Conservation (phyloP, 2,113 vertebrate species). For the Nothocercus nigrocapillus region DNA sequence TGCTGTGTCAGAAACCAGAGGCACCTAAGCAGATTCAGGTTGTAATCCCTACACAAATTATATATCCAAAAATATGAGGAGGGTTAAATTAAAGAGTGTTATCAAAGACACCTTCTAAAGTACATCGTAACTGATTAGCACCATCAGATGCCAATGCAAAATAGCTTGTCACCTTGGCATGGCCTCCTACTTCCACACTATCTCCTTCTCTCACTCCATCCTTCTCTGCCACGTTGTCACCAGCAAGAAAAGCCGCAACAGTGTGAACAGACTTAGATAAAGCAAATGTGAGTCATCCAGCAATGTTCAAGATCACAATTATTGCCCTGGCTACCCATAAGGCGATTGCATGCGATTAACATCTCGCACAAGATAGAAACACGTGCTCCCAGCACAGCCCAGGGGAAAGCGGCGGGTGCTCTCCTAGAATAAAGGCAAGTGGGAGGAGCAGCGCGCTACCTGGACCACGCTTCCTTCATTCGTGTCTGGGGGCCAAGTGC, state of each 20-base stretch:
- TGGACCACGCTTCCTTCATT: background rate
- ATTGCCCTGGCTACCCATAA: background rate
- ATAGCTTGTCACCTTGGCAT: background rate
- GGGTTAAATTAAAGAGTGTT: constrained; percentile 1
- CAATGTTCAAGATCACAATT: constrained; percentile 37
- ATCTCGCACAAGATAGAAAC: background rate
- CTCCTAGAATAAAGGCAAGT: background rate
- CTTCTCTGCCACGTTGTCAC: constrained; percentile 35
- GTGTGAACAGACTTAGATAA: constrained; percentile 67
- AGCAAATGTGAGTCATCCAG: background rate
- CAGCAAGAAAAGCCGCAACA: constrained; percentile 60
- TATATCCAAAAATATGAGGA: constrained; percentile 44
- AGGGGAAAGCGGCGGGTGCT: background rate
- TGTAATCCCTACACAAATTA: constrained; percentile 72
- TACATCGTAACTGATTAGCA: constrained; percentile 2
- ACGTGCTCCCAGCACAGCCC: background rate
- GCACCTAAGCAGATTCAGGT: constrained; percentile 70
- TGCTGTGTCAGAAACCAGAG: constrained; percentile 71
- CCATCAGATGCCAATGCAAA: constrained; percentile 33
- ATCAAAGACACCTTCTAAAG: constrained; percentile 64
- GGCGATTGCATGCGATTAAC: background rate
- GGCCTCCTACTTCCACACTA: constrained; percentile 30
- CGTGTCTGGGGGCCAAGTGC: fast-evolving
- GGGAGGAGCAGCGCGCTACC: background rate
- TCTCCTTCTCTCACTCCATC: constrained; percentile 28